Conservation (phyloP, 2,113 vertebrate genomes). For the Semicossyphus pulcher region DNA sequence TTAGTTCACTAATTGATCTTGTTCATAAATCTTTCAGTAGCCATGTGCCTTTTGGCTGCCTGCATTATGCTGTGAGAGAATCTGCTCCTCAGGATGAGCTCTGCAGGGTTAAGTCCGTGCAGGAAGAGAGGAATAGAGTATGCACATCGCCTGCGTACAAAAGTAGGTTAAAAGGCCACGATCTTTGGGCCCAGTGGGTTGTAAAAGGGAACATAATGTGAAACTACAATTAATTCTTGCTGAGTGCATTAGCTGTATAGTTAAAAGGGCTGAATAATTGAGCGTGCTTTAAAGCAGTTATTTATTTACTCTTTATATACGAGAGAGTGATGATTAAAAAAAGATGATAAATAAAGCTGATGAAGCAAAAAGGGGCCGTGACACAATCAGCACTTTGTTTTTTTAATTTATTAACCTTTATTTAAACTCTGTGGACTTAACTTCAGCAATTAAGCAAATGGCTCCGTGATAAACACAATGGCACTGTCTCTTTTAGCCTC, state of each 20-base stretch:
- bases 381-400: conserved; percentile 22
- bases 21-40: conserved; percentile 64
- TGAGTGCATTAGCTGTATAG: conserved; percentile 52
- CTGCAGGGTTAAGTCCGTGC: neutral
- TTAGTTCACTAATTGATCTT: conserved; percentile 65
- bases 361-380: conserved; percentile 48
- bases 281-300: conserved; percentile 35
- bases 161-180: conserved; percentile 64
- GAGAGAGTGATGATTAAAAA: conserved; percentile 8
- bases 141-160: conserved; percentile 42
- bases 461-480: conserved; percentile 47
- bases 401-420: conserved; percentile 40
- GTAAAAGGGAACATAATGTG: conserved; percentile 45
- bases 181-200: conserved; percentile 57
- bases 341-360: conserved; percentile 45
- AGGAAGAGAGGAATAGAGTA: conserved; percentile 3
- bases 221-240: conserved; percentile 51
- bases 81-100: conserved; percentile 9
- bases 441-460: conserved; percentile 64
- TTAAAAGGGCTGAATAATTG: conserved; percentile 42
- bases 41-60: conserved; percentile 2
- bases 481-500: neutral
- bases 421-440: conserved; percentile 54
- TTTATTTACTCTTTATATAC: conserved; percentile 55
- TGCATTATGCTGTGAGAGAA: neutral